Evolutionary conservation across 2,113 vertebrate genomes (phyloP), one percentile per base, ranked within the genome.

Genomic region (Uropsilus gracilis): DNA sequence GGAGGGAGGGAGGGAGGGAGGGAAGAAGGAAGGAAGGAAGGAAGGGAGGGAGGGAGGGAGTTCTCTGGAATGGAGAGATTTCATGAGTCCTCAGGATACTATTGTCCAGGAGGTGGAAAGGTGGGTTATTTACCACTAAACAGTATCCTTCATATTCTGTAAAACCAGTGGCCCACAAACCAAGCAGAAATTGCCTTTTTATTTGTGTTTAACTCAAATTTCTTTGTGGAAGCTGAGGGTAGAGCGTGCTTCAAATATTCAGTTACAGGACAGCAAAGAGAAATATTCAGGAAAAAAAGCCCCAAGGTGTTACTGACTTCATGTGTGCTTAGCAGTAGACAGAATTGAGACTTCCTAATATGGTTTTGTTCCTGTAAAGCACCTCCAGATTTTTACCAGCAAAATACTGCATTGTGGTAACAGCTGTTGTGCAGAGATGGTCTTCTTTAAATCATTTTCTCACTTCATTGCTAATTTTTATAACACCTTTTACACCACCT

Each of bases 161-260:
- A 91, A 86, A 95, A 88, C 57, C 0, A 3, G 18, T 39, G 39
- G 30, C 9, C 37, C 42, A 87, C 22, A 30, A 81, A 39, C 37
- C 72, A 76, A 85, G 11, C 8, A 64, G 61, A 53, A 39, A 57
- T 71, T 84, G 18, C 28, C 83, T 83, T n/a, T 57, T 66, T 32
- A 69, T 89, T 39, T 72, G 30, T 24, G 68, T 75, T 93, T 77
- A 59, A 72, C n/a, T 82, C 69, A 72, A 46, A 77, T 73, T 82
- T 78, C 32, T 55, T 17, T 46, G 61, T 83, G 34, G 80, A 77
- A 66, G 42, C 53, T 37, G 63, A 77, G 75, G 37, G 26, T 0
- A 69, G 57, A 61, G 55, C 73, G 84, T 83, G 32, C 44, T 83
- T 78, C 34, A 78, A 68, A 6, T n/a, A 37, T 75, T 69, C 34